phyloP scores from a whole-genome alignment of 2,888 invertebrate genomes.

The Leuctra nigra region DNA sequence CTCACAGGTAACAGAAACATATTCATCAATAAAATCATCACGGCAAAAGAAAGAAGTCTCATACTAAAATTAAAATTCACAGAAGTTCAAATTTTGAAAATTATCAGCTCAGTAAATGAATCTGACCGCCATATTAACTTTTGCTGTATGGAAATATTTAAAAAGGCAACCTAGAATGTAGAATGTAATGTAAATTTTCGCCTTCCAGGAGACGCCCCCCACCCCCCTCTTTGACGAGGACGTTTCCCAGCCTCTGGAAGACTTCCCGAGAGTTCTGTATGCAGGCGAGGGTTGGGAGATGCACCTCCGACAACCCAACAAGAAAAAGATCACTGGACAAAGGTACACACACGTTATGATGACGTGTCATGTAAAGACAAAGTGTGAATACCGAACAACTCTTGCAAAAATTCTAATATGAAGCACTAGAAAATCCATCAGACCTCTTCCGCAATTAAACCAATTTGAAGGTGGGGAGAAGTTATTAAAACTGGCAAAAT shows the following conservation, averaged over 20 bases:
- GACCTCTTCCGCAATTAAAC: too few species aligned
- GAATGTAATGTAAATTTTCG: too few species aligned
- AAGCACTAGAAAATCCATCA: too few species aligned
- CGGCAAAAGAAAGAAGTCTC: not conserved
- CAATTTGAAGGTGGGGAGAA: too few species aligned
- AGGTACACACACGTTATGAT: constrained; percentile 46
- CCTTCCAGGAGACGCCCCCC: constrained; percentile 72
- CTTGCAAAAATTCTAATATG: too few species aligned
- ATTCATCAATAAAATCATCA: too few species aligned
- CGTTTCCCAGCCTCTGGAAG: constrained; percentile 83
- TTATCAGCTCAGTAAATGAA: too few species aligned
- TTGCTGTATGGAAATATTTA: too few species aligned
- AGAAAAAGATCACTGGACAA: constrained; percentile 93
- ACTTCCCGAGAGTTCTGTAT: constrained; percentile 75
- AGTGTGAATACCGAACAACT: too few species aligned
- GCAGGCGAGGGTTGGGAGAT: constrained; percentile 91
- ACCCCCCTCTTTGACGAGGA: constrained; percentile 93
- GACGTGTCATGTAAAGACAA: too few species aligned
- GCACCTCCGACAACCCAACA: constrained; percentile 91
- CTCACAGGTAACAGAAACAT: constrained; percentile 39
- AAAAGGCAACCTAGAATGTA: too few species aligned
- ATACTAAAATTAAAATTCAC: not conserved
- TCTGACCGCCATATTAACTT: not conserved
- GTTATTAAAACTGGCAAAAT: too few species aligned
- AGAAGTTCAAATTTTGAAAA: not conserved